Evolutionary conservation across 2,888 invertebrate genomes (phyloP), one percentile per base, ranked within the genome.

Genomic region (Heteropelma amictum): DNA sequence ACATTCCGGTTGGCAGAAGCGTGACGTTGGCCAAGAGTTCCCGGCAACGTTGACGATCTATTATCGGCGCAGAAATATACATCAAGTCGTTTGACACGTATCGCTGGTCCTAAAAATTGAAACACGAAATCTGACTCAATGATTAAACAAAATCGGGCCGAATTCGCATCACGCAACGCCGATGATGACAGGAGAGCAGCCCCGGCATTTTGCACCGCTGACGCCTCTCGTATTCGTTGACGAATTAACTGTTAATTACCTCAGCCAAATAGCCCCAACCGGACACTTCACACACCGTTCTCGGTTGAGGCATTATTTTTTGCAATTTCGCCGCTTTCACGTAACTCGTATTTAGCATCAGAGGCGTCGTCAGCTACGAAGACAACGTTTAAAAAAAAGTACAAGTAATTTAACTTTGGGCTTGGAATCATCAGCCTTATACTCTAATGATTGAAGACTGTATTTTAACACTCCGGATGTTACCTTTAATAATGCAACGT

Each of bases 211-310:
- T n/a, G n/a, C n/a, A n/a, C n/a, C n/a, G n/a, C n/a, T n/a, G n/a
- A n/a, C n/a, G n/a, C n/a, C n/a, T n/a, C n/a, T n/a, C n/a, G n/a
- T n/a, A n/a, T n/a, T n/a, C 3, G 21, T 8, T 30, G 14, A 68
- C 35, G 49, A 47, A 47, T 35, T n/a, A n/a, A n/a, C 2, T 6
- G 35, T 10, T 65, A 78, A 78, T 81, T 69, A 86, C 87, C n/a
- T 71, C 76, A 1, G 47, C 49, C 1, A 67, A 71, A 30, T 85
- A 84, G 23, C 87, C 87, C 87, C 87, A 87, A 33, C 87, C 87
- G 6, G 85, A 72, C 7, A 86, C 83, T 40, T 82, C 76, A 19
- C 87, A 87, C 0, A 71, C 3, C 0, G 79, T 80, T 0, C 76
- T 58, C 0, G 81, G 58, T 4, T 1, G 1, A n/a, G 72, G 58